Percentiles rank a stretch among this genome's conserved stretches.
Conservation (phyloP, 1,140 invertebrate genomes). For the Drosophila neocordata region DNA sequence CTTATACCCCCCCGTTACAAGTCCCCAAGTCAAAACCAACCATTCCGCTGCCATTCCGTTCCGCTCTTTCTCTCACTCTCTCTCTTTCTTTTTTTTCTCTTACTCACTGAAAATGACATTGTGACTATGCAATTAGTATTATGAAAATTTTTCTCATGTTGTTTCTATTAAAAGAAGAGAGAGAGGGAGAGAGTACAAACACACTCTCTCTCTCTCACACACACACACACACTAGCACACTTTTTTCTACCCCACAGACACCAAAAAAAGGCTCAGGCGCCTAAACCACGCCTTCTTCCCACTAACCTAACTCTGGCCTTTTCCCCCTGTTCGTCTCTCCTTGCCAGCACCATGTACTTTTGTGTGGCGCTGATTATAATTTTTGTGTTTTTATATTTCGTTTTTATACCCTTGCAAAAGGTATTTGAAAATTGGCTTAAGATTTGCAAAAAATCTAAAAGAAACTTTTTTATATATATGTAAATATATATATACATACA, state of each 20-base stretch:
- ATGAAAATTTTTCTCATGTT: constrained; percentile 80
- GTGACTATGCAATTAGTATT: constrained; percentile 82
- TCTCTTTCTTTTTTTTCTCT: neutral
- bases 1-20: neutral
- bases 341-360: constrained; percentile 68
- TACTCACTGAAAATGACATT: constrained; percentile 73
- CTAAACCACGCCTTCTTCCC: constrained; percentile 4
- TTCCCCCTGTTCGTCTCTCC: neutral
- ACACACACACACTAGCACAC: no score
- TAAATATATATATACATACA: neutral
- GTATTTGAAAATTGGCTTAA: neutral
- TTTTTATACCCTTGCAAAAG: neutral
- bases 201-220: constrained; percentile 11
- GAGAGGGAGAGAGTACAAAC: neutral
- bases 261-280: constrained; percentile 20
- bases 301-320: no score
- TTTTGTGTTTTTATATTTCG: constrained; percentile 51
- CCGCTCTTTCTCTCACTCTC: neutral
- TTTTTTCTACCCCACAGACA: constrained; percentile 23
- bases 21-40: no score
- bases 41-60: neutral
- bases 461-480: no score
- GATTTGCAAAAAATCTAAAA: no score
- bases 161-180: constrained; percentile 30
- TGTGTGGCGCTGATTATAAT: constrained; percentile 78